Evolutionary conservation across 53 echinoderm and acorn worm genomes (phyloP).

Genomic region (Temnopleurus reevesii): DNA sequence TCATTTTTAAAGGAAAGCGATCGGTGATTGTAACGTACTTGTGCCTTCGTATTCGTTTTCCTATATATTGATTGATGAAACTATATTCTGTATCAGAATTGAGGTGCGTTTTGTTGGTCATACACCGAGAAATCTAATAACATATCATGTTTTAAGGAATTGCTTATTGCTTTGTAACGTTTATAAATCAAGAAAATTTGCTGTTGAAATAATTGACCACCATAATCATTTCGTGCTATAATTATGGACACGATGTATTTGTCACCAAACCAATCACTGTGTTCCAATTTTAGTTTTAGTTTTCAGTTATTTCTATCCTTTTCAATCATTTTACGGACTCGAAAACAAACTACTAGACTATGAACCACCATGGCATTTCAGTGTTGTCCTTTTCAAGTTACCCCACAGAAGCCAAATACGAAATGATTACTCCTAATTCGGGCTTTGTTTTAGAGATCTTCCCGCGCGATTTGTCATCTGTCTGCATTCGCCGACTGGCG

Average conservation of each 20-base stretch:
- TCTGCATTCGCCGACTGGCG: constrained; percentile 13
- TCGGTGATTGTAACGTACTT: not conserved
- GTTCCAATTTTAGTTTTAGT: not conserved
- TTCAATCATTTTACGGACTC: too few relatives aligned
- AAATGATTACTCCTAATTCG: constrained; percentile 21
- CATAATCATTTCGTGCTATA: not conserved
- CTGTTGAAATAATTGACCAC: not conserved
- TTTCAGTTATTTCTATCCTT: too few relatives aligned
- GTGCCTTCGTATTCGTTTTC: not conserved
- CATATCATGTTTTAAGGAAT: too few relatives aligned
- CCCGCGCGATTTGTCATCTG: not conserved
- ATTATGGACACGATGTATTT: not conserved
- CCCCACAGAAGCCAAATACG: not conserved
- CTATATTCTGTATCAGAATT: not conserved
- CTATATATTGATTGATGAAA: not conserved
- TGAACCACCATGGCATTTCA: not conserved
- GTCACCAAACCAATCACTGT: not conserved
- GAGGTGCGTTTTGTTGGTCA: not conserved
- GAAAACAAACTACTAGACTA: not conserved
- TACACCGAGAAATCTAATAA: not conserved
- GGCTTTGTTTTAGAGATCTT: not conserved
- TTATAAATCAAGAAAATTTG: too few relatives aligned
- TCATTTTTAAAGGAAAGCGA: not conserved
- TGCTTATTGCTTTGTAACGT: too few relatives aligned
- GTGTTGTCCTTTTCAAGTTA: not conserved